phyloP scores from a whole-genome alignment of 2,113 vertebrate genomes.

The Dromas ardeola region DNA sequence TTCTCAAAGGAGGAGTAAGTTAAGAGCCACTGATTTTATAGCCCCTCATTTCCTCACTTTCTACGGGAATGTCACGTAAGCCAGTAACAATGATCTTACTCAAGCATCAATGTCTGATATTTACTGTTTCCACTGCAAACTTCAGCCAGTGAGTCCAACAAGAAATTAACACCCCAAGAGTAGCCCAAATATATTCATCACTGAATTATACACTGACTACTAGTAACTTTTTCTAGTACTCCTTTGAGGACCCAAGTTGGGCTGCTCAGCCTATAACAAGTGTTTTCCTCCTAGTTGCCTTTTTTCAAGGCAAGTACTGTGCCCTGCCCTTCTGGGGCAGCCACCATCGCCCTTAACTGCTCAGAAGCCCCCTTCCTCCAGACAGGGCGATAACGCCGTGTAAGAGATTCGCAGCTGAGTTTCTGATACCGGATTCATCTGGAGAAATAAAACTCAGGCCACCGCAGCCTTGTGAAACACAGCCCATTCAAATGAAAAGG shows the following conservation, averaged over 20 bases:
- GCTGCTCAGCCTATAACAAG: neutral
- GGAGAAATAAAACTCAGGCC: neutral
- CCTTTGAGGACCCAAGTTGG: neutral
- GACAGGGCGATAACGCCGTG: accelerated
- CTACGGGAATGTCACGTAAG: neutral
- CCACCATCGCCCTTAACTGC: neutral
- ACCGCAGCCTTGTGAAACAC: neutral
- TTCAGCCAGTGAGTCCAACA: neutral
- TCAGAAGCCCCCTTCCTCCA: neutral
- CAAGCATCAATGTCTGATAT: neutral
- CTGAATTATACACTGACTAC: neutral
- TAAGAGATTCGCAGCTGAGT: neutral
- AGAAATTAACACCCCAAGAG: neutral
- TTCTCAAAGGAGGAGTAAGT: neutral
- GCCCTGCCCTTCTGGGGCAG: neutral
- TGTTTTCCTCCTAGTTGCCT: neutral
- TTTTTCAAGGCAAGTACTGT: neutral
- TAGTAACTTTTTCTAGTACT: neutral
- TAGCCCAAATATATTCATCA: neutral
- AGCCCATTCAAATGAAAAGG: neutral
- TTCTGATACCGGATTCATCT: neutral
- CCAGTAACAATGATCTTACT: neutral
- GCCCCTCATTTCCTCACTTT: neutral
- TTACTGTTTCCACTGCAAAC: neutral
- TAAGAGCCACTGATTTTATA: neutral